Evolutionary conservation across 2,888 invertebrate genomes (phyloP).

Genomic region (Therioaphis trifolii): DNA sequence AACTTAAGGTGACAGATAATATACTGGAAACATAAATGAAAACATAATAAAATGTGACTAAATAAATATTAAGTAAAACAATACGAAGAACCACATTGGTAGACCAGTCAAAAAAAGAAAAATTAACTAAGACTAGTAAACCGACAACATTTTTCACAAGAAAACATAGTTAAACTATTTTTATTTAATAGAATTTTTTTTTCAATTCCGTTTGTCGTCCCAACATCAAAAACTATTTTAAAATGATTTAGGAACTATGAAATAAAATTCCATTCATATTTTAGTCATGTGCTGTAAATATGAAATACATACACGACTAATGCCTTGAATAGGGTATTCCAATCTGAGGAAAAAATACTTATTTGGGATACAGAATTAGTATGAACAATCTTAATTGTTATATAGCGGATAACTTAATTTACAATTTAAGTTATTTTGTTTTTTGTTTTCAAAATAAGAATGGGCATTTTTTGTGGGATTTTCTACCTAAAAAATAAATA

Average conservation of each 20-base stretch:
- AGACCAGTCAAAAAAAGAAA: constrained; percentile 16
- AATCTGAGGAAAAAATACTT: not conserved
- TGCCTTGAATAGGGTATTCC: not conserved
- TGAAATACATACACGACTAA: not conserved
- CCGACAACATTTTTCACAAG: not conserved
- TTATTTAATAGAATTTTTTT: not conserved
- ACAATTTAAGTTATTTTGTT: no score
- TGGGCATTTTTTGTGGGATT: not conserved
- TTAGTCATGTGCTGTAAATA: not conserved
- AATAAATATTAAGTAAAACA: constrained; percentile 30
- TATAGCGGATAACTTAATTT: not conserved
- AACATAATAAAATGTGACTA: constrained; percentile 13
- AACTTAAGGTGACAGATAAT: constrained; percentile 23
- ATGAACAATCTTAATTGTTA: not conserved
- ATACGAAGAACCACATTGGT: not conserved
- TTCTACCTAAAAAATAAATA: not conserved
- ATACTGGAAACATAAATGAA: constrained; percentile 32
- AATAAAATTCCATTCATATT: constrained; percentile 9
- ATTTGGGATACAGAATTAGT: not conserved
- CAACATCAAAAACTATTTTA: not conserved
- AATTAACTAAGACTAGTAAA: constrained; percentile 47
- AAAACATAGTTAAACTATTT: not conserved
- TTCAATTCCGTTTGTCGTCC: constrained; percentile 10
- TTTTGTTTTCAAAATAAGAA: not conserved
- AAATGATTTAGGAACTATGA: constrained; percentile 41